These are phyloP conservation scores for Onychorhynchus coronatus DNA, from an alignment of 2,113 vertebrate genomes.

Conservation along the genomic window DNA sequence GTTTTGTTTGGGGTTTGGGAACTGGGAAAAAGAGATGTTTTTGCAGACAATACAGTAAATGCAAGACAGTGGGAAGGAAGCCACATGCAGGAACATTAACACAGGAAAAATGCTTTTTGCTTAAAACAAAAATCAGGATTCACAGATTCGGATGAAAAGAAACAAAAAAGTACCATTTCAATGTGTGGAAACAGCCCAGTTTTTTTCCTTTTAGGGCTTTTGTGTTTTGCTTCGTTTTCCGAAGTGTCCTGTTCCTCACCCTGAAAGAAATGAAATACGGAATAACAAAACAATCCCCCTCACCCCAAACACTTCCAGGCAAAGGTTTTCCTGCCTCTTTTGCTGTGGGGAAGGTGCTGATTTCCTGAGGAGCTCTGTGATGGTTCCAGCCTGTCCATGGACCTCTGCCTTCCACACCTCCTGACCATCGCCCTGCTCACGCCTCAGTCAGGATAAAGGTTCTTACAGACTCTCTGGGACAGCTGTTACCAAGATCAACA, in stretches of 20 bases:
- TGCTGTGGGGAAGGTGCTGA: not conserved
- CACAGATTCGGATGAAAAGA: not conserved
- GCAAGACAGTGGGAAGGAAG: not conserved
- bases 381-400: accelerated
- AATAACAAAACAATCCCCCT: not conserved
- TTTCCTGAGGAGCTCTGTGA: not conserved
- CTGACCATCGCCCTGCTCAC: not conserved
- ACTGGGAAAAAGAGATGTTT: not conserved
- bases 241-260: not conserved
- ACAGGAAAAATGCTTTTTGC: accelerated
- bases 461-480: not conserved
- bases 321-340: not conserved
- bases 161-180: not conserved
- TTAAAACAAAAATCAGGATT: not conserved
- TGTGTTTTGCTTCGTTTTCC: not conserved
- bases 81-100: not conserved
- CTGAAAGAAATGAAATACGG: not conserved
- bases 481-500: not conserved
- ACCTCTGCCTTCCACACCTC: not conserved
- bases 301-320: not conserved
- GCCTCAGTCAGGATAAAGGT: accelerated
- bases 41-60: not conserved
- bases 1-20: not conserved
- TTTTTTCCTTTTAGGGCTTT: accelerated
- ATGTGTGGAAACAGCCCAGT: not conserved